Conservation (phyloP, 2,113 vertebrate species). For the Eonycteris spelaea region DNA sequence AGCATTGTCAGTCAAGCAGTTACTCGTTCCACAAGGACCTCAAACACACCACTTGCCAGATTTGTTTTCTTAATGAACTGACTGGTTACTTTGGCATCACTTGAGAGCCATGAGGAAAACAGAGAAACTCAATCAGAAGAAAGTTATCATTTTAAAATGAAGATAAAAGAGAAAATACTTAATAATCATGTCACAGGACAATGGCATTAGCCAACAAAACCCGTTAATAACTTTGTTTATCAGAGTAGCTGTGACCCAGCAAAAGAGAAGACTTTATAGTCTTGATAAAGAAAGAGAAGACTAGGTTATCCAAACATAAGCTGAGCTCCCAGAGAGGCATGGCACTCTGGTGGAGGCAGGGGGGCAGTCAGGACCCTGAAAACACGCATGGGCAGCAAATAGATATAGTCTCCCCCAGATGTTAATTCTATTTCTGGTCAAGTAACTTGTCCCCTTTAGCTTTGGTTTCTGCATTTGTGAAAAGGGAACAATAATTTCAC, state of each 20-base stretch:
- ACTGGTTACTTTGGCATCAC: constrained; percentile 68
- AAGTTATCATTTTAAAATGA: constrained; percentile 56
- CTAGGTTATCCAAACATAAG: background rate
- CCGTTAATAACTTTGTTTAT: constrained; percentile 49
- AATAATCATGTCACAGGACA: constrained; percentile 52
- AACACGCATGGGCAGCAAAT: background rate
- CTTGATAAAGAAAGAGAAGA: constrained; percentile 31
- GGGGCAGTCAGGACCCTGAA: background rate
- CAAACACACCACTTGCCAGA: constrained; percentile 6
- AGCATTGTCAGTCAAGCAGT: constrained; percentile 52
- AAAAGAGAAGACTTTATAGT: constrained; percentile 22
- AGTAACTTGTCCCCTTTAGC: background rate
- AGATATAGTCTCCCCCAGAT: background rate
- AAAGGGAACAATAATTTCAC: background rate
- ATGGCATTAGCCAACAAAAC: constrained; percentile 8
- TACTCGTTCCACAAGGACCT: constrained; percentile 43
- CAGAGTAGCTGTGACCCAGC: background rate
- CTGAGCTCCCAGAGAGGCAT: background rate
- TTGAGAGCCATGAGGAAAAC: constrained; percentile 19
- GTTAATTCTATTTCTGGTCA: background rate
- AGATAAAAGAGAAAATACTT: constrained; percentile 61
- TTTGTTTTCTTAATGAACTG: constrained; percentile 56
- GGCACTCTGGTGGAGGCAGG: background rate
- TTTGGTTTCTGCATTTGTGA: background rate
- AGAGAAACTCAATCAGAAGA: constrained; percentile 56